phyloP scores from a whole-genome alignment of 2,113 vertebrate genomes.

The Planiliza haematocheilus region DNA sequence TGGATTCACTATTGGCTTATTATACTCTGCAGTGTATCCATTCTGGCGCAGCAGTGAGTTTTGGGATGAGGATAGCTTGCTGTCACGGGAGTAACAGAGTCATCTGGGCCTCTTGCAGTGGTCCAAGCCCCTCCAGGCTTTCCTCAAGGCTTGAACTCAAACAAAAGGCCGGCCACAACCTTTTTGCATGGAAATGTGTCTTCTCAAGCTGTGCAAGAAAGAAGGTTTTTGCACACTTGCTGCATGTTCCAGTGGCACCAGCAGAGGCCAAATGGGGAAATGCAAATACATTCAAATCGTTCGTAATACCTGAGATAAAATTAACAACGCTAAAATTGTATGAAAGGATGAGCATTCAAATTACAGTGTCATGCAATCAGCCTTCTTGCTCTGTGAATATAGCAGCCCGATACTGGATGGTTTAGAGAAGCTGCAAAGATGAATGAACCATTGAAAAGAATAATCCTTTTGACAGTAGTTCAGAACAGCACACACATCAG shows the following conservation, averaged over 20 bases:
- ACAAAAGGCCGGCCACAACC: slow-evolving; percentile 13
- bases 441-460: too few species aligned
- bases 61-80: slow-evolving; percentile 29
- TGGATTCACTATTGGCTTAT: slow-evolving; percentile 3
- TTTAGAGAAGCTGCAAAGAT: too few species aligned
- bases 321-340: slow-evolving; percentile 23
- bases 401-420: too few species aligned
- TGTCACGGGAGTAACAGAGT: slow-evolving; percentile 51
- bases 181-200: slow-evolving; percentile 45
- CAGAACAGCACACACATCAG: too few species aligned
- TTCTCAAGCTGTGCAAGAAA: slow-evolving; percentile 17
- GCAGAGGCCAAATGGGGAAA: slow-evolving; percentile 36
- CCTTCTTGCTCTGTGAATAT: too few species aligned
- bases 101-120: slow-evolving; percentile 26
- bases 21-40: neutral
- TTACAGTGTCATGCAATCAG: neutral
- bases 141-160: slow-evolving; percentile 32
- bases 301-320: slow-evolving; percentile 1
- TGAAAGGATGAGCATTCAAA: slow-evolving; percentile 25
- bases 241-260: neutral
- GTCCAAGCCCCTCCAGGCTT: slow-evolving; percentile 16
- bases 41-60: neutral
- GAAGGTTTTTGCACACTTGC: slow-evolving; percentile 8
- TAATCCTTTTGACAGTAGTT: too few species aligned
- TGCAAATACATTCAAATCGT: slow-evolving; percentile 56